phyloP scores from a whole-genome alignment of 2,888 invertebrate genomes.

The Temnothorax rugatulus region DNA sequence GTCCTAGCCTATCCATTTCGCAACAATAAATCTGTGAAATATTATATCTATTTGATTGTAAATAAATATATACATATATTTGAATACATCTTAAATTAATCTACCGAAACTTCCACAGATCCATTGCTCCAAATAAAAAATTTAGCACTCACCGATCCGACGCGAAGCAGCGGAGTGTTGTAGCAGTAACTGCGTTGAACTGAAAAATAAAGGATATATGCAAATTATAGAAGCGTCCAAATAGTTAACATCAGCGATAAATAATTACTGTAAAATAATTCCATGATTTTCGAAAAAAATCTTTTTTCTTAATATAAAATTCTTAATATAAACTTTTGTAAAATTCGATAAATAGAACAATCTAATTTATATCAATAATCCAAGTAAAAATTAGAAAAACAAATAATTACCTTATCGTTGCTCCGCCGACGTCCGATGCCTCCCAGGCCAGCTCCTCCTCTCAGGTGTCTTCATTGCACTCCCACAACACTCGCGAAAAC shows the following conservation, averaged over 20 bases:
- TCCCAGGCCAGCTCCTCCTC: neutral
- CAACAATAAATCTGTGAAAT: neutral
- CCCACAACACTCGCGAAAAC: conserved; percentile 9
- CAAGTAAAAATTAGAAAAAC: neutral
- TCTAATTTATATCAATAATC: neutral
- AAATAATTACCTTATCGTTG: neutral
- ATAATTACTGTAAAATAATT: conserved; percentile 1
- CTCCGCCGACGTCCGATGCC: neutral
- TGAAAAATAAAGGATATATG: neutral
- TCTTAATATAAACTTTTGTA: no score
- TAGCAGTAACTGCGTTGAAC: neutral
- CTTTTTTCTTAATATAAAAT: neutral
- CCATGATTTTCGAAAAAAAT: neutral
- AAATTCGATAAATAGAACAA: neutral
- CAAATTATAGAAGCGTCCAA: neutral
- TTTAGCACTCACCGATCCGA: neutral
- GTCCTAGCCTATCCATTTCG: neutral
- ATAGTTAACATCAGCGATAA: neutral
- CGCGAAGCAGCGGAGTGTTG: neutral
- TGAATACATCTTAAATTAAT: conserved; percentile 12
- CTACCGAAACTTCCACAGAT: neutral
- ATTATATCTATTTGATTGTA: neutral
- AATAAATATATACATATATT: neutral
- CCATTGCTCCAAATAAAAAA: neutral
- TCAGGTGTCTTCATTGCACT: neutral